Evolutionary conservation across 2,113 vertebrate species (phyloP), one percentile per base, ranked within the genome.

Genomic region (Dolichallabes microphthalmus): DNA sequence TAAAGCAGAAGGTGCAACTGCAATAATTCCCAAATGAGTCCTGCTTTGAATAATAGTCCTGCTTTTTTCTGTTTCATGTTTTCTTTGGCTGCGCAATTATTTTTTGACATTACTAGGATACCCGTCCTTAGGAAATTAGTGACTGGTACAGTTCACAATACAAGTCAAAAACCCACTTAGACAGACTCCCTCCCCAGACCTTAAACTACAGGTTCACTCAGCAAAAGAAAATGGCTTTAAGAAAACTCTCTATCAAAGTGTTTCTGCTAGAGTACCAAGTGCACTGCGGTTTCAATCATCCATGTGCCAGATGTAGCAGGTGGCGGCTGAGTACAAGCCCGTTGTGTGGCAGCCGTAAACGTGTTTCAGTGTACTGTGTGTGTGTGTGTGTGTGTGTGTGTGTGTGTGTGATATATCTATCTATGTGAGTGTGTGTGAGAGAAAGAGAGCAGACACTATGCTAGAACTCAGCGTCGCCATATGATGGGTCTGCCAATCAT

Each of bases 401-500:
- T 20, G 78, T 60, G 68, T n/a, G n/a, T 39, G 7, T 39, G n/a
- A 45, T 8, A 45, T 8, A 45, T 45, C 7, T 25, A 19, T 61
- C 3, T 61, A 19, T 45, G n/a, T 27, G n/a, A 30, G 25, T 27
- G 63, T 19, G 66, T 19, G 30, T 7, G 30, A 17, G 1, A 30
- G 15, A 7, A 7, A 15, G 66, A 19, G 69, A 7, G 52, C n/a
- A 80, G 68, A 75, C 55, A 85, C 69, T 69, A 55, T 73, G n/a
- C 64, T 85, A 39, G 79, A 14, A 74, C 86, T 73, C 53, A 69
- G 39, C 30, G 50, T 53, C 32, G 50, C 76, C 80, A 69, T 60
- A 27, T 78, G 39, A 52, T 55, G 30, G 25, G 53, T 71, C 71
- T 61, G 81, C 61, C 69, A 85, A 82, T 85, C 83, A 85, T 57